These are phyloP conservation scores for Holotrichia oblita DNA, from an alignment of 1,140 invertebrate species.

Conservation along the genomic window DNA sequence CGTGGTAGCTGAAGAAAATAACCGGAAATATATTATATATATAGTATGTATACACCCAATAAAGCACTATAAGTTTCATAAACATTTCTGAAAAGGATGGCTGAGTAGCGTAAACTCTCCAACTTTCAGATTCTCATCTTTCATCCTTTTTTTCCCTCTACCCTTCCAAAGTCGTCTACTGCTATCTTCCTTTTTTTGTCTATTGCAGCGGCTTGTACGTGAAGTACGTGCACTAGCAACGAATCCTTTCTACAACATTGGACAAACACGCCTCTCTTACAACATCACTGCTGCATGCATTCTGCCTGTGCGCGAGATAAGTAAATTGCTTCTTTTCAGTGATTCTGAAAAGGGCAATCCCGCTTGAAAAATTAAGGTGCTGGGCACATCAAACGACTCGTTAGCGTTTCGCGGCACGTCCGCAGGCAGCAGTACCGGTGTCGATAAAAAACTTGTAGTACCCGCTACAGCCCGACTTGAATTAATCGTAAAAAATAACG, in stretches of 20 bases:
- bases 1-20: background rate
- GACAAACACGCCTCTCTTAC: background rate
- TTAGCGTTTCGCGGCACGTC: constrained; percentile 18
- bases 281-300: background rate
- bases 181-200: background rate
- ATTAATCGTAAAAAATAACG: background rate
- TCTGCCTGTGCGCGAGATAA: background rate
- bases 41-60: background rate
- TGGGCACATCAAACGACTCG: constrained; percentile 19
- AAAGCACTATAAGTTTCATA: background rate
- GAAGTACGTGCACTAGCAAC: background rate
- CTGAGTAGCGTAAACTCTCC: background rate
- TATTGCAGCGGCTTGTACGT: background rate
- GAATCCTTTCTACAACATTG: background rate
- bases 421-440: background rate
- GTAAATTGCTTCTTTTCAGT: constrained; percentile 20
- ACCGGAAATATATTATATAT: too few species aligned
- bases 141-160: background rate
- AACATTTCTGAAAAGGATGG: background rate
- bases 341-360: constrained; percentile 15
- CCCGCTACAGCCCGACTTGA: background rate
- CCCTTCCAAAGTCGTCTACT: background rate
- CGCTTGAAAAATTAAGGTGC: constrained; percentile 20
- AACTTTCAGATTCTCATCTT: background rate
- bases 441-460: constrained; percentile 4